Evolutionary conservation across 2,113 vertebrate genomes (phyloP), one percentile per base, ranked within the genome.

Genomic region (Corvus cornix): DNA sequence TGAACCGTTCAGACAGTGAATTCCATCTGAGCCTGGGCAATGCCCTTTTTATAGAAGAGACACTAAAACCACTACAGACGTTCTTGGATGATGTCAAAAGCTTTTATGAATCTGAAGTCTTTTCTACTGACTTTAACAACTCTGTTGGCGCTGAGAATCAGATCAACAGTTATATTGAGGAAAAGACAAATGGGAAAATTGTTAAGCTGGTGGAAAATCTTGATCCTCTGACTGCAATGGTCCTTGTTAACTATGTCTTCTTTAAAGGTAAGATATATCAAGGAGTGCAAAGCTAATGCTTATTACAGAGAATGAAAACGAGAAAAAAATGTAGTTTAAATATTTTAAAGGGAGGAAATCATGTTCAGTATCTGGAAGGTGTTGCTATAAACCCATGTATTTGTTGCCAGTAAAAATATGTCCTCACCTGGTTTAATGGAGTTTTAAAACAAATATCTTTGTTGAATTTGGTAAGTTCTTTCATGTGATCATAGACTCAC

Each of bases 231-330:
- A 98, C 96, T 10, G 85, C 95, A 66, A 98, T 99, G 96, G 97
- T 99, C 80, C 98, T 99, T 13, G 87, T 99, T 85, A 99, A 98
- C 93, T 98, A 98, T 19, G 97, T 99, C 89, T 97, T 97, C 89
- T 98, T 98, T 93, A 98, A 96, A 97, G 99, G 99, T 99, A 98
- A 97, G 94, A 62, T 39, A 28, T 43, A 62, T 30, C 28, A 76
- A 80, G 78, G 37, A 2, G 4, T 68, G n/a, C 1, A 10, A 84
- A 64, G 18, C 27, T 87, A 64, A 19, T 52, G 43, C 11, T 89
- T 79, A 63, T n/a, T 56, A 28, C 10, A 69, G 14, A 19, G 4
- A 79, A 55, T 22, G 30, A 70, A 79, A 68, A 59, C n/a, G 13
- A 60, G 37, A 74, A 87, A 80, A 79, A 88, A 56, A 13, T 26